Evolutionary conservation across 2,113 vertebrate species (phyloP), one percentile per base, ranked within the genome.

Genomic region (Oryzias melastigma): DNA sequence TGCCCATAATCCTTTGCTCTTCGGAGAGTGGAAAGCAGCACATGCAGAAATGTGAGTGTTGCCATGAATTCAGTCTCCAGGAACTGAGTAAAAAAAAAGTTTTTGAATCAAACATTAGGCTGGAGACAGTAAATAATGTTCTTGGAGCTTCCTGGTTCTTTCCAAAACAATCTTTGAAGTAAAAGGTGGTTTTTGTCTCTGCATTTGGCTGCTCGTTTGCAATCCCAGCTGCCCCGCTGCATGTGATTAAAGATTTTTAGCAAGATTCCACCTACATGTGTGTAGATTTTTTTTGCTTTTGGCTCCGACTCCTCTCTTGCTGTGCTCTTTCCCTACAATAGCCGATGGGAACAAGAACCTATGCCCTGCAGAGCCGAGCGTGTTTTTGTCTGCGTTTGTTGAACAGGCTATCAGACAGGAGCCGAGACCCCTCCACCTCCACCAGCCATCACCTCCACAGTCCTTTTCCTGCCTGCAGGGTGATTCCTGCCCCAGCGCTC

Each of bases 401-500:
- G 54, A 78, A 58, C 68, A 86, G 78, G 77, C 66, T 60, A 82
- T 85, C 68, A 86, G 75, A 87, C 78, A 72, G 85, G 69, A 87
- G 85, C 77, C 58, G 49, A 77, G 71, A 78, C 72, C 78, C 35
- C 73, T 56, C 77, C 62, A 67, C 71, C 64, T 75, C 78, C 69
- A 60, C 82, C 68, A 68, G n/a, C 79, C 85, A 29, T 68, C 72
- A 78, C 81, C 81, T 87, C 86, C 78, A 81, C 74, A 81, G 85
- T 75, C 83, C 67, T 81, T 86, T 89, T 90, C 88, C 88, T 87
- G 86, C 74, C 85, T 84, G 83, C 50, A 54, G 85, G 83, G 78
- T 80, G 85, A 89, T 81, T 87, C 83, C 86, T 85, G 83, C 75
- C 86, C 86, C 62, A 65, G 66, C 59, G 71, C 77, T 83, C 84